phyloP scores from a whole-genome alignment of 2,113 vertebrate genomes.

The Podarcis raffonei region DNA sequence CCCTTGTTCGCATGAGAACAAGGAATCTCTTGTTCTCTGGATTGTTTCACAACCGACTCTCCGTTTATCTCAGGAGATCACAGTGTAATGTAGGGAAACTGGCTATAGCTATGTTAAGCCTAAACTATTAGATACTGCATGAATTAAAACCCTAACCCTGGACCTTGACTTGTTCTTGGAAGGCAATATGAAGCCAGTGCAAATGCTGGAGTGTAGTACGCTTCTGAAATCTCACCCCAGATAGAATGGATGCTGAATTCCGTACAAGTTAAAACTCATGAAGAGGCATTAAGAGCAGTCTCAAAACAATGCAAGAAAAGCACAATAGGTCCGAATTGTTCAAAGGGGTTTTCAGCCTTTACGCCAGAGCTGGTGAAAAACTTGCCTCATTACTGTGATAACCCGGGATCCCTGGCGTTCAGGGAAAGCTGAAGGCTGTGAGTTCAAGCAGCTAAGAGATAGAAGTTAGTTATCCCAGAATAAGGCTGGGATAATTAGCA shows the following conservation, averaged over 20 bases:
- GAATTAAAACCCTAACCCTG: not conserved
- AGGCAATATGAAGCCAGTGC: not conserved
- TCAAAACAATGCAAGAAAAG: not conserved
- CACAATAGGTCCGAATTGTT: not conserved
- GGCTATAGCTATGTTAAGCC: not conserved
- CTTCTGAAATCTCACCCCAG: not conserved
- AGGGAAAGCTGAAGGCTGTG: not conserved
- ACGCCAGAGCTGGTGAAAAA: not conserved
- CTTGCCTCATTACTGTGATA: not conserved
- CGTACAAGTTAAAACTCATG: not conserved
- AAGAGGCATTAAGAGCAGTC: not conserved
- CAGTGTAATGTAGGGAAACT: not conserved
- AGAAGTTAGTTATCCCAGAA: not conserved
- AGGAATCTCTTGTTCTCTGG: not conserved
- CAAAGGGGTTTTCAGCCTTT: not conserved
- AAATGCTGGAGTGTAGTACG: slow-evolving; percentile 5
- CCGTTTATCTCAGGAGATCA: not conserved
- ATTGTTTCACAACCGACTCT: slow-evolving; percentile 1
- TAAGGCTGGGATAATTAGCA: not conserved
- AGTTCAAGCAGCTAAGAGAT: not conserved
- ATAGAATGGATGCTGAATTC: slow-evolving; percentile 4
- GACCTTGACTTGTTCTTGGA: not conserved
- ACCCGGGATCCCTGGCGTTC: not conserved
- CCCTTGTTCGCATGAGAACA: not conserved
- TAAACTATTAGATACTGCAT: not conserved